These are phyloP conservation scores for Macrotus californicus DNA, from an alignment of 2,113 vertebrate species.

Conservation along the genomic window DNA sequence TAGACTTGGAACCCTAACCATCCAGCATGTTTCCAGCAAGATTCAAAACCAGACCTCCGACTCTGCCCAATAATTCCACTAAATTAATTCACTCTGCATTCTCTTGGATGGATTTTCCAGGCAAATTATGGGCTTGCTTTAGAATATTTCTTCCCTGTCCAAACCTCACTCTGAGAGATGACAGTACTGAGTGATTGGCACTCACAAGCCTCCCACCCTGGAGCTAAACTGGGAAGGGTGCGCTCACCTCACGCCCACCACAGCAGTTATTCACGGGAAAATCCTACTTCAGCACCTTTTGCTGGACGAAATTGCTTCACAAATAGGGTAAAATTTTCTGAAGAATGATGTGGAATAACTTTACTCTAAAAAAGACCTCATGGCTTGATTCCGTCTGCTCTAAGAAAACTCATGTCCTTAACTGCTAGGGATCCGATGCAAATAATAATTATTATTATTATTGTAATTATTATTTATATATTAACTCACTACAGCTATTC, in stretches of 20 bases:
- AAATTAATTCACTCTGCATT: conserved; percentile 26
- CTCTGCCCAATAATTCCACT: conserved; percentile 18
- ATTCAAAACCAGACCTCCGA: conserved; percentile 39
- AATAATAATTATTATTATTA: background rate
- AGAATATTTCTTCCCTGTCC: background rate
- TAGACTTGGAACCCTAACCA: conserved; percentile 3
- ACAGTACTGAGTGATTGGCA: conserved; percentile 6
- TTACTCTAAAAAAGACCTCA: background rate
- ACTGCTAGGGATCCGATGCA: background rate
- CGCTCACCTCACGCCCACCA: conserved; percentile 53
- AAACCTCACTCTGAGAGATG: background rate
- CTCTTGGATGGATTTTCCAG: conserved; percentile 33
- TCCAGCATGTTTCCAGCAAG: conserved; percentile 14
- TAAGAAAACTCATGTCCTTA: background rate
- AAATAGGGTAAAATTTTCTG: background rate
- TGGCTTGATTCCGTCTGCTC: background rate
- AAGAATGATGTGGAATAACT: conserved; percentile 9
- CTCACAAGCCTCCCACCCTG: conserved; percentile 18
- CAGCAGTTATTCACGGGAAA: conserved; percentile 26
- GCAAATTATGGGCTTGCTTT: conserved; percentile 21
- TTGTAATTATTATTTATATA: background rate
- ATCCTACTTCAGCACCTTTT: conserved; percentile 12
- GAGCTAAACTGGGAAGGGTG: conserved; percentile 48
- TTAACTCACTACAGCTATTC: background rate
- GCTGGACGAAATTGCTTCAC: conserved; percentile 33